Evolutionary conservation across 2,113 vertebrate genomes (phyloP), one percentile per base, ranked within the genome.

Genomic region (Triplophysa dalaica): DNA sequence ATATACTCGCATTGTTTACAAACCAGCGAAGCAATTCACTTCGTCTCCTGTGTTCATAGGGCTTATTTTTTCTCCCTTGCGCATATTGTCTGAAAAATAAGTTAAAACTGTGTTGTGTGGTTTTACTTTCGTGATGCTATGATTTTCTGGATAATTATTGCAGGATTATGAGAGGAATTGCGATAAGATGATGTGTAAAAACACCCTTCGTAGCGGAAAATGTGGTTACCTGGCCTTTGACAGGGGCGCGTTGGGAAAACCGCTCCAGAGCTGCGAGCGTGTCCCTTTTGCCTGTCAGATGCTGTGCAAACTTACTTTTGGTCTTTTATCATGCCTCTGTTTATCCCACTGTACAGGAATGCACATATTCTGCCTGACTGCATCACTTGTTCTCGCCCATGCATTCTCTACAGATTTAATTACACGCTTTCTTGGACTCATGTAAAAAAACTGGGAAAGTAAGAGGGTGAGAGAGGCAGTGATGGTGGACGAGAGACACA

Each of bases 401-500:
- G 73, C 77, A 61, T 87, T 88, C 88, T 90, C 91, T 87, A 91
- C 92, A 88, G 91, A 89, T 90, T 85, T 87, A 81, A 93, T 93
- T 89, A 92, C 91, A 90, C 89, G 90, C 90, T 88, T 88, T 89
- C 90, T 87, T 92, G 89, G 87, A 84, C 89, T 88, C 82, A 75
- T 70, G 86, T 89, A 89, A 84, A 89, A 84, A 75, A 85, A 69
- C 21, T 5, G 45, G 67, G 14, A 82, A n/a, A 80, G 56, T 16
- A 67, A 24, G 54, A 14, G 52, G 29, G 38, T 41, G 45, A 52
- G 60, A 78, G 66, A 77, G 45, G 62, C 14, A 56, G 58, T 60
- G 75, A 66, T 64, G 73, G 74, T 48, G 68, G 5, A 24, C 68
- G 68, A 75, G 66, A 64, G n/a, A 61, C 38, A 43, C 33, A 24